Base-by-base conservation (phyloP, 2,888 invertebrate species). In the Aporophyla nigra region DNA sequence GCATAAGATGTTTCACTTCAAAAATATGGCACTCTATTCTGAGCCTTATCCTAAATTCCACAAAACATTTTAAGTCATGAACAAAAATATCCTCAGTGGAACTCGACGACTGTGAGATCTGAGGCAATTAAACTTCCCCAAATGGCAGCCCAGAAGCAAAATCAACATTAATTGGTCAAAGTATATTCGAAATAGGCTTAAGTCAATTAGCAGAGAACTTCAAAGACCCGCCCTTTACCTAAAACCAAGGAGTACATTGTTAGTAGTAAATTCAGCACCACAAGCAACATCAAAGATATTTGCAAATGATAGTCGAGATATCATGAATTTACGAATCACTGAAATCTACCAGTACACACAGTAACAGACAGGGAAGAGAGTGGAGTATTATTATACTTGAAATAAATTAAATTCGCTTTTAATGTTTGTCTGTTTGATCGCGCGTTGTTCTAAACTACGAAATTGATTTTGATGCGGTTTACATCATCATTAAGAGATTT, bases 141-240 rank as follows among this genome's bases (percentile, higher is more conserved):
- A 49, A 78, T 14, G 21, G 16, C 43, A 1, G 40, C 5, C 27
- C n/a, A 19, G 6, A 14, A 72, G 58, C 24, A 58, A 65, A 80
- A 73, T 59, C 53, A 72, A 71, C 63, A 65, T 80, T 65, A 80
- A 80, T 78, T 80, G 78, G 33, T 80, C 54, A 71, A 79, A 79
- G 65, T 49, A 58, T 73, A 78, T 73, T 78, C 78, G 27, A 59
- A 72, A 80, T 54, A 58, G 46, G 40, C 80, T 46, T 63, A 53
- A 65, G 40, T 56, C 53, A 80, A 78, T 78, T 80, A 80, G 27
- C 51, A 63, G 16, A 27, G 24, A 7, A 0, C 65, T 46, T 10
- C 6, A 54, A 63, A 72, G 58, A 12, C 12, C 19, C 24, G 0
- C 19, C 14, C 16, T n/a, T 24, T 24, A 62, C 61, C 49, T 71